phyloP scores from a whole-genome alignment of 2,888 invertebrate genomes.

The Eilema depressum region DNA sequence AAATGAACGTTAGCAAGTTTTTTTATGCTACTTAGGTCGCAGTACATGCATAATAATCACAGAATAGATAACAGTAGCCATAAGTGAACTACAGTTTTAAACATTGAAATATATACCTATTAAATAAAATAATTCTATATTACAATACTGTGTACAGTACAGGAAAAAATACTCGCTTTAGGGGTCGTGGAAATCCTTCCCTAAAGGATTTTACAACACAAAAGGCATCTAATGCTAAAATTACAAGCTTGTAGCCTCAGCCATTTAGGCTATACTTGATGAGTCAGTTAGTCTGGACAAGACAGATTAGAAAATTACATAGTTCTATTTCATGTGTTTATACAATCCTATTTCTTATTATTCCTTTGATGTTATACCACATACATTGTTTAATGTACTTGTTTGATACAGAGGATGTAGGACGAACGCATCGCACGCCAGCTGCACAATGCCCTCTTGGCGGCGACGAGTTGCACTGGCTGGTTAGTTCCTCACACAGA shows the following conservation, averaged over 20 bases:
- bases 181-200: too few species aligned
- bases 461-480: background rate
- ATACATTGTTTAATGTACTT: background rate
- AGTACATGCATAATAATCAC: background rate
- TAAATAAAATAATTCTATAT: too few species aligned
- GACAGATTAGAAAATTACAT: background rate
- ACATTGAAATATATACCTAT: too few species aligned
- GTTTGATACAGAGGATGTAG: background rate
- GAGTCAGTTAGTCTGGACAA: background rate
- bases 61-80: background rate
- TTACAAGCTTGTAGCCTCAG: background rate
- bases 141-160: too few species aligned
- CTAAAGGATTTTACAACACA: too few species aligned
- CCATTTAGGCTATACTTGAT: background rate
- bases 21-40: background rate
- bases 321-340: background rate
- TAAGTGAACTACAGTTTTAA: too few species aligned
- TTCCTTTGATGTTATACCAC: background rate
- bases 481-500: background rate
- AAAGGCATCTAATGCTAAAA: background rate
- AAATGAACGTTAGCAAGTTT: background rate
- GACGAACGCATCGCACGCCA: constrained; percentile 3
- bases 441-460: background rate
- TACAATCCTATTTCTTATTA: constrained; percentile 5
- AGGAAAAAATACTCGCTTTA: too few species aligned